These are phyloP conservation scores for Dreissena polymorpha DNA, from an alignment of 1,140 invertebrate species.

Conservation along the genomic window DNA sequence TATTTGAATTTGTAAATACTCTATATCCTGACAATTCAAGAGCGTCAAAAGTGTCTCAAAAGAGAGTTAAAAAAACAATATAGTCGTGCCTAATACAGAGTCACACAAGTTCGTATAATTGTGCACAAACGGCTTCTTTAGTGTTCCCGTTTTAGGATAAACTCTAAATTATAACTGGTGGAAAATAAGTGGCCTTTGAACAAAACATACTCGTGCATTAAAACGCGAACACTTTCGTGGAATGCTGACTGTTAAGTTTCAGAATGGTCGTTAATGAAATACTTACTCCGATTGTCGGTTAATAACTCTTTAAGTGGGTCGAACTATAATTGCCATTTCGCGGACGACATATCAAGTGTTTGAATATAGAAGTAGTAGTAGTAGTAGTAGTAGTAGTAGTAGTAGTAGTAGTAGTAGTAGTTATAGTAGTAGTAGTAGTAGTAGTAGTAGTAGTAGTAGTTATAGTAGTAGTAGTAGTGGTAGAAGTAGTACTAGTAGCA, in stretches of 20 bases:
- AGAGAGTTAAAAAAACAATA: too few relatives aligned
- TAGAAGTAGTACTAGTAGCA: neutral
- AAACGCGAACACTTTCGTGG: neutral
- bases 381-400: neutral
- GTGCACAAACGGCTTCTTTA: too few relatives aligned
- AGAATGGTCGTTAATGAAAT: neutral
- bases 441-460: neutral
- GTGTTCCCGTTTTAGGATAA: too few relatives aligned
- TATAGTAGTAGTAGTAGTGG: neutral
- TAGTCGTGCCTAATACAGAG: too few relatives aligned
- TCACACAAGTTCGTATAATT: too few relatives aligned
- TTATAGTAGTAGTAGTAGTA: neutral
- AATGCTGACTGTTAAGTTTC: neutral
- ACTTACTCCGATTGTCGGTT: neutral
- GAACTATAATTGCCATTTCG: neutral
- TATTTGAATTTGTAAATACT: too few relatives aligned
- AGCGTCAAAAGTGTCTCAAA: too few relatives aligned
- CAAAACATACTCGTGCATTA: too few relatives aligned
- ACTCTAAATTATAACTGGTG: too few relatives aligned
- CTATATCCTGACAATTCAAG: too few relatives aligned
- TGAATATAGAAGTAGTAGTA: conserved; percentile 2
- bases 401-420: neutral
- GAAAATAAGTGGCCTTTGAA: neutral
- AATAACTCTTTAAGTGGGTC: neutral
- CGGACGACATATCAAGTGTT: neutral